A percentile compares a stretch with the other conserved stretches of the same genome.
Conservation (phyloP, 2,888 invertebrate species). For the Diplolepis rosae region DNA sequence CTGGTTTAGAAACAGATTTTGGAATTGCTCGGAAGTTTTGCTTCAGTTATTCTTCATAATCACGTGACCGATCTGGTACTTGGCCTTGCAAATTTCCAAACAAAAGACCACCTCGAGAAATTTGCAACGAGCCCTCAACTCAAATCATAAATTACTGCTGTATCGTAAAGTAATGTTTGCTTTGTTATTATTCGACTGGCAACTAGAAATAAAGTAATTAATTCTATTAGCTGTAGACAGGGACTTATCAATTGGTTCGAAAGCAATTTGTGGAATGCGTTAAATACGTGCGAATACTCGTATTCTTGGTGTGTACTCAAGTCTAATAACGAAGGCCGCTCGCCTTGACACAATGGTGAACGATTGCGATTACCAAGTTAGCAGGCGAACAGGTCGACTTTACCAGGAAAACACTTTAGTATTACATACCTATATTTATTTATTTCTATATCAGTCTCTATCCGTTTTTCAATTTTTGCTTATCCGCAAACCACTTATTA, state of each 20-base stretch:
- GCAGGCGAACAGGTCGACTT: constrained; percentile 29
- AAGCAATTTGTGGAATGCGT: constrained; percentile 27
- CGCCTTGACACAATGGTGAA: constrained; percentile 29
- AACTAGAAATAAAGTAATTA: constrained; percentile 25
- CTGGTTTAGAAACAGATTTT: no score
- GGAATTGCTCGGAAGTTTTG: no score
- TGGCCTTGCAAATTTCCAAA: no score
- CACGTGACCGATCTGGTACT: no score
- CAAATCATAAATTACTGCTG: no score
- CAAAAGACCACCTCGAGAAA: no score
- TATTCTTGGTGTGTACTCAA: constrained; percentile 25
- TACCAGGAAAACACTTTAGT: constrained; percentile 1
- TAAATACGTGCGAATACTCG: constrained; percentile 30
- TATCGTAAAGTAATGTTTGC: constrained; percentile 1
- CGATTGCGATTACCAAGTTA: constrained; percentile 27
- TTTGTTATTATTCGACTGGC: constrained; percentile 18
- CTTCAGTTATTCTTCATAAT: no score
- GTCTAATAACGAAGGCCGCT: constrained; percentile 26
- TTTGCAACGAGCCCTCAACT: no score
- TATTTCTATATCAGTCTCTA: neutral
- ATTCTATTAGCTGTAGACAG: constrained; percentile 28
- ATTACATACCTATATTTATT: constrained; percentile 3
- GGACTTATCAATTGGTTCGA: constrained; percentile 23
- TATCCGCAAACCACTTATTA: no score
- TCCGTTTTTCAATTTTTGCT: no score